phyloP scores from a whole-genome alignment of 2,113 vertebrate species.

The Tachycineta bicolor region DNA sequence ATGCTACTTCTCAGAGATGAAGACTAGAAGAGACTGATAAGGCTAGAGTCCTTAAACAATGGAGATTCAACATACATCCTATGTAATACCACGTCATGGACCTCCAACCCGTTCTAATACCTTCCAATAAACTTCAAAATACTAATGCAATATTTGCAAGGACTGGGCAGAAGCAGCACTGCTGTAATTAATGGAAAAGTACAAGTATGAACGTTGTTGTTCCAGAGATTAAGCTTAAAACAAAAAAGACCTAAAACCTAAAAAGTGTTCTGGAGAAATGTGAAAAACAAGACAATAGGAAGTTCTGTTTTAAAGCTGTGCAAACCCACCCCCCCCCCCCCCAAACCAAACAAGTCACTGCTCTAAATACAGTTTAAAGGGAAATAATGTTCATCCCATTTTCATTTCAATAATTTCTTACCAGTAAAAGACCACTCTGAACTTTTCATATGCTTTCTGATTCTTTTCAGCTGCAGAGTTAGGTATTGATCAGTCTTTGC shows the following conservation, averaged over 20 bases:
- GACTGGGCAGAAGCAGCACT: background rate
- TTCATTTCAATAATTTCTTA: background rate
- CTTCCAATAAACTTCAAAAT: background rate
- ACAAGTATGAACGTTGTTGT: background rate
- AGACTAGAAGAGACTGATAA: background rate
- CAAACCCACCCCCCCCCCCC: background rate
- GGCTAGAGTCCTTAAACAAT: background rate
- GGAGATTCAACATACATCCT: background rate
- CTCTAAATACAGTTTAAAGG: background rate
- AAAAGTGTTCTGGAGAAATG: background rate
- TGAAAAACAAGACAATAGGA: background rate
- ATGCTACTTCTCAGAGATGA: background rate
- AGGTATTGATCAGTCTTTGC: background rate
- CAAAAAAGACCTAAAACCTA: background rate
- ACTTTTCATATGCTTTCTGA: background rate
- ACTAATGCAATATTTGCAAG: accelerated
- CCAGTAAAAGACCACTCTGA: background rate
- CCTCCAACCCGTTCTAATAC: background rate
- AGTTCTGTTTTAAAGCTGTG: background rate
- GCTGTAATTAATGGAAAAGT: background rate
- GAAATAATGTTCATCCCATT: background rate
- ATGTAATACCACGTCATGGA: background rate
- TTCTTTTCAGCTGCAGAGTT: background rate
- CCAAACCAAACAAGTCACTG: background rate
- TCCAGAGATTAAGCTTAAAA: background rate